Conservation (phyloP, 1,140 invertebrate species). For the Chrysoperla carnea region DNA sequence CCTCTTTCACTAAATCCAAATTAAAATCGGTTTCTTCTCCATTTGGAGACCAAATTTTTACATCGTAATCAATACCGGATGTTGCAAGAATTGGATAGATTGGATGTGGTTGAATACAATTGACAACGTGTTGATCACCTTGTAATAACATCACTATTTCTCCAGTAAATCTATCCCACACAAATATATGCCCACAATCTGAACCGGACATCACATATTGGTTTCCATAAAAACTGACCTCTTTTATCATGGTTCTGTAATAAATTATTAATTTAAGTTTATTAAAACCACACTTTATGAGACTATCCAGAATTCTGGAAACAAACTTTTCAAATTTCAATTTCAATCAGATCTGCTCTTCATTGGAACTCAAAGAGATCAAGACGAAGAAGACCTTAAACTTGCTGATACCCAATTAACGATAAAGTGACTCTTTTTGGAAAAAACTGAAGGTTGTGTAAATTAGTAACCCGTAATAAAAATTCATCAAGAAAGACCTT, state of each 20-base stretch:
- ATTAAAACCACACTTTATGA: no score
- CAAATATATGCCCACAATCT: conserved; percentile 67
- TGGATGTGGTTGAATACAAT: conserved; percentile 75
- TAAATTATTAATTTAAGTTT: background rate
- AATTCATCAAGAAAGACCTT: no score
- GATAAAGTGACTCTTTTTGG: no score
- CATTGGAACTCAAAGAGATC: no score
- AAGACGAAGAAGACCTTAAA: no score
- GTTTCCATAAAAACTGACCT: conserved; percentile 77
- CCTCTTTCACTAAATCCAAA: conserved; percentile 45
- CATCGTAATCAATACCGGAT: conserved; percentile 80
- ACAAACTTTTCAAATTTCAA: no score
- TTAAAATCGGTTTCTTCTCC: conserved; percentile 41
- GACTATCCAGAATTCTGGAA: no score
- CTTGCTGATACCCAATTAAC: no score
- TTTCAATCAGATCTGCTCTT: no score
- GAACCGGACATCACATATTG: conserved; percentile 70
- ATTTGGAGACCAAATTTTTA: conserved; percentile 71
- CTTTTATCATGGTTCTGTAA: conserved; percentile 74
- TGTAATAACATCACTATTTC: conserved; percentile 60
- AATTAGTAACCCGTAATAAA: no score
- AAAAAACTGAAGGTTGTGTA: no score
- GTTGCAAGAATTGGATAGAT: conserved; percentile 63
- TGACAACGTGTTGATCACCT: conserved; percentile 75
- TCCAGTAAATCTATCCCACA: conserved; percentile 45